Evolutionary conservation across 92 coral and sea anemone genomes (phyloP), one percentile per base, ranked within the genome.

Genomic region (Pocillopora grandis): DNA sequence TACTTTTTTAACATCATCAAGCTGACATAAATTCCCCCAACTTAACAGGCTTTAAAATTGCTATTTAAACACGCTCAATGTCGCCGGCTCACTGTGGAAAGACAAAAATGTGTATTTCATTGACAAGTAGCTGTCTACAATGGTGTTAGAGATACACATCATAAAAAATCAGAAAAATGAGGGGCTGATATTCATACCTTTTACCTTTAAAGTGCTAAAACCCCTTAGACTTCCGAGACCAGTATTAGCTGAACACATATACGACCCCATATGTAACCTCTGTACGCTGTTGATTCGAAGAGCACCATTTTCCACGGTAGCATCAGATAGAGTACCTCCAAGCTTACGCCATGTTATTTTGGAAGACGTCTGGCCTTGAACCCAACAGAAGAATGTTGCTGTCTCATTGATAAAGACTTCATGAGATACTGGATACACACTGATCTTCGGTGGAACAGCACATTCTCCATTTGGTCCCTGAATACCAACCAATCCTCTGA

Each of bases 401-500:
- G 35, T 0, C 31, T 56, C 76, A 27, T 27, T 27, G 27, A 27
- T 27, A 27, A 27, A 27, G 27, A 27, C 27, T 27, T 27, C 27
- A 27, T 12, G 49, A 10, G 64, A 79, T 55, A 63, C 75, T 56
- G 76, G 84, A 80, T 31, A 80, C 4, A 69, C 76, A 58, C 7
- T 17, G 36, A 69, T 59, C 55, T 56, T 67, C 58, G 84, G 76
- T 0, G 33, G 15, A 33, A 69, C 49, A n/a, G 49, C n/a, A 36
- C 84, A 80, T 35, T 80, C 76, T 57, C 84, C 84, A n/a, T 79
- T 79, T 52, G 84, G 75, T 48, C 84, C 84, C 57, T 79, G 75
- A 17, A 52, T 7, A 58, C 84, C 84, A 1, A 23, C 33, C 2
- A 7, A 66, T 63, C 84, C 84, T 31, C 5, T 67, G 64, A 14